phyloP scores from a whole-genome alignment of 2,113 vertebrate genomes.

The Phyllopteryx taeniolatus region DNA sequence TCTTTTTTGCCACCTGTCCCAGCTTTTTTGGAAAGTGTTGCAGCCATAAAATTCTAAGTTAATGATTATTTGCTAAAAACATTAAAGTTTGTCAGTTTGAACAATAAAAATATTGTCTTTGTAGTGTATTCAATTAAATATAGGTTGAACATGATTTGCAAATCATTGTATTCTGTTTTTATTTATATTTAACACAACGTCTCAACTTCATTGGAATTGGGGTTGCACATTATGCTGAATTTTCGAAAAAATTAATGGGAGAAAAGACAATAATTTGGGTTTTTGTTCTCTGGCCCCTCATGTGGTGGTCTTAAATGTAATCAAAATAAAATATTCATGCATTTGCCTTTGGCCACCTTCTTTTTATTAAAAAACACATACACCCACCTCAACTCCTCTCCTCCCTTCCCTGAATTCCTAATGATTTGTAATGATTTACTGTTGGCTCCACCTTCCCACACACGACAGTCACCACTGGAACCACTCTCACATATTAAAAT shows the following conservation, averaged over 20 bases:
- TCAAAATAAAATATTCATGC: slow-evolving; percentile 32
- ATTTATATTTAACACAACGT: too few relatives aligned
- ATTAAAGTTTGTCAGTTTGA: too few relatives aligned
- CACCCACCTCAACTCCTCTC: slow-evolving; percentile 13
- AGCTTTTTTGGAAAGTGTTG: too few relatives aligned
- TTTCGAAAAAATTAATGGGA: neutral
- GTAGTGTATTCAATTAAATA: too few relatives aligned
- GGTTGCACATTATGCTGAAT: neutral
- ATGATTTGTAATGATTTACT: slow-evolving; percentile 68
- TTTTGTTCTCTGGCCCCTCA: slow-evolving; percentile 18
- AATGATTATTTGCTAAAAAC: too few relatives aligned
- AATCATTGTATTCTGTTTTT: too few relatives aligned
- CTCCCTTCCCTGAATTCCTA: slow-evolving; percentile 52
- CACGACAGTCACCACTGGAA: slow-evolving; percentile 38
- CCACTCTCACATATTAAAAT: slow-evolving; percentile 73
- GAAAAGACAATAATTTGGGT: slow-evolving; percentile 9
- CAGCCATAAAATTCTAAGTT: too few relatives aligned
- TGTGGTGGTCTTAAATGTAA: slow-evolving; percentile 27
- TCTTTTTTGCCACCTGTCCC: too few relatives aligned
- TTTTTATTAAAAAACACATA: slow-evolving; percentile 1
- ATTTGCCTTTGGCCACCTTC: slow-evolving; percentile 18
- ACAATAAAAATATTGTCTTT: too few relatives aligned
- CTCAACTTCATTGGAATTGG: too few relatives aligned
- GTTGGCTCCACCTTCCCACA: slow-evolving; percentile 28
- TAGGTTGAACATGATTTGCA: too few relatives aligned